A percentile compares a stretch with the other conserved stretches of the same genome.
Evolutionary conservation across 2,888 invertebrate species (phyloP).

Genomic region (Octodonta nipae): DNA sequence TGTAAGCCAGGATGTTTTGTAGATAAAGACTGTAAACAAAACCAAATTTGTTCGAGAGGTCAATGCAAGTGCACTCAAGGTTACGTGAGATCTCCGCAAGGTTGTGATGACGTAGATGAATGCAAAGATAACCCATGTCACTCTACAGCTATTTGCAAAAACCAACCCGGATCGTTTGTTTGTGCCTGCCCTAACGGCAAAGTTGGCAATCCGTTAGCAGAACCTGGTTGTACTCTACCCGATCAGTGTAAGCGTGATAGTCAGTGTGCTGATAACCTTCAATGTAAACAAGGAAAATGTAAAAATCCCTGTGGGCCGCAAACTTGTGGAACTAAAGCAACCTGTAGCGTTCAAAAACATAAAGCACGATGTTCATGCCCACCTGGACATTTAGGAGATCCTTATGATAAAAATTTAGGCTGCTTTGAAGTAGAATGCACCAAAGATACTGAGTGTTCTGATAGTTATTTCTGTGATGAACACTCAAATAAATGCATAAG

Average conservation of each 20-base stretch:
- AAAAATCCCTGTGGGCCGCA: conserved; percentile 63
- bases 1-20: conserved; percentile 73
- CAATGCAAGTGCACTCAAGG: conserved; percentile 69
- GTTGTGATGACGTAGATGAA: conserved; percentile 74
- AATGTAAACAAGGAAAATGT: conserved; percentile 65
- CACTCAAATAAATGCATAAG: conserved; percentile 66
- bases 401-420: conserved; percentile 59
- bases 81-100: conserved; percentile 56
- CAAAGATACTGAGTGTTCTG: conserved; percentile 59
- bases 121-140: conserved; percentile 70
- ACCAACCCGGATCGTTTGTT: conserved; percentile 65
- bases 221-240: conserved; percentile 64
- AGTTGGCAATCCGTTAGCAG: conserved; percentile 56
- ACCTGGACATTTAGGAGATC: conserved; percentile 70
- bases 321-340: conserved; percentile 63
- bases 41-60: conserved; percentile 61
- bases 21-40: conserved; percentile 65
- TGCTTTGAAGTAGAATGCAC: conserved; percentile 84
- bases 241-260: conserved; percentile 60
- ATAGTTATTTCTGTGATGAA: conserved; percentile 61
- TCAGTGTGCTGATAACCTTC: conserved; percentile 62
- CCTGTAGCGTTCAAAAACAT: conserved; percentile 62
- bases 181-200: conserved; percentile 69
- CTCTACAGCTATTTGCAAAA: conserved; percentile 62
- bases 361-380: conserved; percentile 63